Evolutionary conservation across 2,797 vertebrate genomes (phyloP), one percentile per base, ranked within the genome.

Genomic region (Trachurus trachurus): DNA sequence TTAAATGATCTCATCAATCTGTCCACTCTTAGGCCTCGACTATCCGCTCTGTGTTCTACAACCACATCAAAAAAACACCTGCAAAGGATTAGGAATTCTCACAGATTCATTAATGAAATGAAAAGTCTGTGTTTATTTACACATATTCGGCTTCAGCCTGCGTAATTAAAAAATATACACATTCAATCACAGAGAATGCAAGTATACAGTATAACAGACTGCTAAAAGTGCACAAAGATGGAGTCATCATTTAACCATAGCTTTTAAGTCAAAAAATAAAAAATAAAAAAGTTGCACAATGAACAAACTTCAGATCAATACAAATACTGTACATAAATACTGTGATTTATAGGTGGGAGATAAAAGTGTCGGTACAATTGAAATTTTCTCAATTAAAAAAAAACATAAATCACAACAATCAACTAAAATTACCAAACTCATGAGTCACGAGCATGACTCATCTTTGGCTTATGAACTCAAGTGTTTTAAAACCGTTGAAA

Each of bases 1-100:
- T 80, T 6, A 37, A 52, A 79, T 78, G 74, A 90, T 78, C 84
- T 75, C 78, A 82, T 83, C 74, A 80, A 61, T 85, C 85, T 72
- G 62, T 69, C 67, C 50, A 3, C 67, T 64, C 49, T 59, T 26
- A 39, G 57, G 65, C 54, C 60, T 68, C 42, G 0, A 40, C 65
- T 73, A 71, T 77, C 72, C 69, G 78, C 70, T 74, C 16, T 31
- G 16, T 67, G 34, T 64, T 56, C 31, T 64, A 34, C 74, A 76
- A 64, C 80, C 37, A 74, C 7, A 52, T 26, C 19, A 29, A 39
- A 62, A 74, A 67, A 72, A 66, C 17, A 66, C 34, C 56, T 39
- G 49, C 9, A 49, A 70, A 40, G 1, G 0, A 71, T 9, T 6
- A 59, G 0, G 7, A 44, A 10, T 42, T 66, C 26, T 71, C 21